Evolutionary conservation across 1,140 invertebrate genomes (phyloP), one percentile per base, ranked within the genome.

Genomic region (Atopsyche davidsoni): DNA sequence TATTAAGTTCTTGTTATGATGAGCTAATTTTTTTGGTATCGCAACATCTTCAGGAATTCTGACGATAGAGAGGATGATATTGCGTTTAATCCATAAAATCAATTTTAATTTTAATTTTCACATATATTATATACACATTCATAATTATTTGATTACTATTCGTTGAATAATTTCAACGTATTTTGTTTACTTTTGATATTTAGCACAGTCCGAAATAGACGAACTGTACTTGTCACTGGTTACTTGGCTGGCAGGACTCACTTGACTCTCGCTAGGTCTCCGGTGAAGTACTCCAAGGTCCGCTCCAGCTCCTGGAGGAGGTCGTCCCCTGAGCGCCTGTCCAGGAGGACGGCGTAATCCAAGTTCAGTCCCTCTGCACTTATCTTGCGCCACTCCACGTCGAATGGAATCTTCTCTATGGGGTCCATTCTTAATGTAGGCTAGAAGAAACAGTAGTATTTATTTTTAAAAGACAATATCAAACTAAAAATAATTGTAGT

Each of bases 261-360:
- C 66, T 64, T 69, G 49, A 76, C 77, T 67, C 73, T 74, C 0
- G 78, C 66, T 14, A 82, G 60, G 48, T 81, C 74, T 35, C 76
- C 78, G n/a, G 69, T 73, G 49, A 77, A 79, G 63, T 81, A 82
- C 62, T 76, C 64, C 2, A 81, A 48, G 23, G 68, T 65, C 4
- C 70, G 51, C 64, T 82, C 77, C 0, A 82, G 63, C 48, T 70
- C 65, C 13, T 63, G 42, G 16, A 80, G 65, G 35, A 81, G 51
- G 14, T 59, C 36, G 49, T 66, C 60, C 9, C 77, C 74, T 41
- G 71, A 49, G 24, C 24, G 21, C 52, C 54, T 66, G 0, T 65
- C 62, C 36, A 80, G 65, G 22, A 75, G 64, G 4, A 70, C 55
- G 13, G 65, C 59, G 61, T 80, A 80, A 53, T 76, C 73, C 14